Evolutionary conservation across 2,113 vertebrate species (phyloP).

Genomic region (Anarhynchus alexandrinus): DNA sequence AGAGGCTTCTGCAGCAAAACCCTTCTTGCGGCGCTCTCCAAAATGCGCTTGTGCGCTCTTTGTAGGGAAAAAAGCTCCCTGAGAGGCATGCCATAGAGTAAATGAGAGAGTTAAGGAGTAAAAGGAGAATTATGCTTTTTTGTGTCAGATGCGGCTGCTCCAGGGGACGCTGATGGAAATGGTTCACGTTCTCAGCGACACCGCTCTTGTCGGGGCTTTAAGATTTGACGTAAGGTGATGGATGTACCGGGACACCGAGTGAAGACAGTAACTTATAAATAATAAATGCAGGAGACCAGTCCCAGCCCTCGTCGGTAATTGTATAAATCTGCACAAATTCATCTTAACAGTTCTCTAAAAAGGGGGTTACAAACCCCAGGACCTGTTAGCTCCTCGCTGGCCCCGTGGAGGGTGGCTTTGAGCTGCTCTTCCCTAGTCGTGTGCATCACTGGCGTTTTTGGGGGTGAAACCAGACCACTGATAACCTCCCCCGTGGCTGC

Average conservation of each 20-base stretch:
- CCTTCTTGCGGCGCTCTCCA: not conserved
- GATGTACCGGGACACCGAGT: accelerated
- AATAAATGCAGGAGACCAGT: not conserved
- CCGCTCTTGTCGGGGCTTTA: not conserved
- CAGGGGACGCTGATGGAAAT: accelerated
- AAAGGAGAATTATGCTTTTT: not conserved
- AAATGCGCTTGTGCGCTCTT: too few relatives aligned
- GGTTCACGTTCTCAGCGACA: accelerated
- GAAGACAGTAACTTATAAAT: not conserved
- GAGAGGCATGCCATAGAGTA: accelerated
- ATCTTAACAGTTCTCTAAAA: not conserved
- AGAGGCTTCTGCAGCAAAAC: not conserved
- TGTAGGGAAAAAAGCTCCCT: not conserved
- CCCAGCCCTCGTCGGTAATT: not conserved
- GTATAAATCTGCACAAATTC: not conserved
- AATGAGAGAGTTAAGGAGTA: not conserved
- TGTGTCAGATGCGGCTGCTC: not conserved
- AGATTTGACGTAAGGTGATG: accelerated
- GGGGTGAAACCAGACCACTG: not conserved
- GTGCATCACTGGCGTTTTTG: accelerated
- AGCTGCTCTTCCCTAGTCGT: accelerated
- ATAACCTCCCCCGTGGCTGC: too few relatives aligned
- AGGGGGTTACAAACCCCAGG: too few relatives aligned
- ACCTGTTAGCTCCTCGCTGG: accelerated
- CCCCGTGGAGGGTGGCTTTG: accelerated